Base-by-base conservation (phyloP, 2,888 invertebrate genomes). In the Ophion obscuratus region DNA sequence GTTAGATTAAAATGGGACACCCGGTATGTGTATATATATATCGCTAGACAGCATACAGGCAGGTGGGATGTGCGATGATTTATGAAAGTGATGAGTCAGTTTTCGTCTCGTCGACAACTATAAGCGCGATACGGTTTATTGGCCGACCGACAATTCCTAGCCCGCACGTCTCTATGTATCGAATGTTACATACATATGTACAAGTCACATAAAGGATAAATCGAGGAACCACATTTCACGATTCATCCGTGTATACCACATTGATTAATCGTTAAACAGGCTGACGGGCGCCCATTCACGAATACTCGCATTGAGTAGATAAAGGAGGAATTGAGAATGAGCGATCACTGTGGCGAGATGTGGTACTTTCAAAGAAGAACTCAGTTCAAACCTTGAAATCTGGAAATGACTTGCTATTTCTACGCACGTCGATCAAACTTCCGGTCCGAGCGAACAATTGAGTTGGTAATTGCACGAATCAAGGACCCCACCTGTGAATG, bases 11-110 rank as follows among this genome's bases (percentile, higher is more conserved):
- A 31, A 31, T 31, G 31, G 31, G 31, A 31, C 31, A 31, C 31
- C 31, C 31, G 31, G 14, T n/a, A 14, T 24, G 24, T 47, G 14
- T 47, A 9, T 11, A 24, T 70, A 59, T 9, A 61, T 61, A 74
- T 61, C n/a, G 31, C 36, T 62, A 44, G 47, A 68, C 47, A 59
- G 31, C 17, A 36, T n/a, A 78, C 24, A 75, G 36, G 61, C 59
- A 53, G 59, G 73, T 77, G 70, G 27, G 85, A 79, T 78, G 64
- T 62, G 75, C 53, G 75, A 77, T 85, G 85, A 85, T 85, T 85
- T 85, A 83, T 74, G 75, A 71, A 71, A 80, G 83, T 77, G 85
- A 85, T 85, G 85, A 85, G 79, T 85, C 82, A 85, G 85, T 83
- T 67, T 76, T 80, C 75, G 71, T 85, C 71, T 61, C 71, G 67